A percentile compares a stretch with the other conserved stretches of the same genome.
These are phyloP conservation scores for Rhopalosiphum nymphaeae DNA, from an alignment of 2,888 invertebrate species.

Conservation along the genomic window DNA sequence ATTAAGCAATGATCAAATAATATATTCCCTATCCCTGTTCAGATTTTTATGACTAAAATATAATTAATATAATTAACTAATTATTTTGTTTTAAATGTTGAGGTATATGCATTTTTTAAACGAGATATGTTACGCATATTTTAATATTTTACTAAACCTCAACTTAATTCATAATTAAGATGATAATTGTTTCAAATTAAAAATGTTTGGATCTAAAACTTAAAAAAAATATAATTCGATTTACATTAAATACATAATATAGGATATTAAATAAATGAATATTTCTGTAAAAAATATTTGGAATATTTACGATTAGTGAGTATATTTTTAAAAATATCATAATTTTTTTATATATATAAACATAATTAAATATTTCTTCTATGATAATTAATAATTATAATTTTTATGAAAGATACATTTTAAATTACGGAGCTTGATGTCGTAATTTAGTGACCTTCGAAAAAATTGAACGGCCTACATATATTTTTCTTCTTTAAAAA, in stretches of 20 bases:
- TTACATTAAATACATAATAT: neutral
- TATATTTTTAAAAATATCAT: neutral
- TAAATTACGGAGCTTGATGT: neutral
- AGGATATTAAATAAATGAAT: neutral
- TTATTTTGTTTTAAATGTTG: neutral
- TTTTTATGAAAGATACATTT: conserved; percentile 3
- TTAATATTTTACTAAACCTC: neutral
- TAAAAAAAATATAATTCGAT: neutral
- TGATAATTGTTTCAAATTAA: neutral
- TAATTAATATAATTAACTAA: neutral
- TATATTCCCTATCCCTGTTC: neutral
- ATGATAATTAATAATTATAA: neutral
- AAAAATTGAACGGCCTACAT: conserved; percentile 41
- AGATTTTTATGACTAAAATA: neutral
- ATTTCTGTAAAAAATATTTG: neutral
- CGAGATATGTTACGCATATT: neutral
- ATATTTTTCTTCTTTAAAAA: conserved; percentile 53
- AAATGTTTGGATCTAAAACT: neutral
- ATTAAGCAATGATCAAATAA: neutral
- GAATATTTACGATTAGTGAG: neutral
- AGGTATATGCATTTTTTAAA: neutral
- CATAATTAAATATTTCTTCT: neutral
- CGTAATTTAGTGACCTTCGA: conserved; percentile 30
- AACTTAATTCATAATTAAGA: neutral
- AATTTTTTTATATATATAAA: neutral